Conservation (phyloP, 2,113 vertebrate species). For the Laterallus jamaicensis region DNA sequence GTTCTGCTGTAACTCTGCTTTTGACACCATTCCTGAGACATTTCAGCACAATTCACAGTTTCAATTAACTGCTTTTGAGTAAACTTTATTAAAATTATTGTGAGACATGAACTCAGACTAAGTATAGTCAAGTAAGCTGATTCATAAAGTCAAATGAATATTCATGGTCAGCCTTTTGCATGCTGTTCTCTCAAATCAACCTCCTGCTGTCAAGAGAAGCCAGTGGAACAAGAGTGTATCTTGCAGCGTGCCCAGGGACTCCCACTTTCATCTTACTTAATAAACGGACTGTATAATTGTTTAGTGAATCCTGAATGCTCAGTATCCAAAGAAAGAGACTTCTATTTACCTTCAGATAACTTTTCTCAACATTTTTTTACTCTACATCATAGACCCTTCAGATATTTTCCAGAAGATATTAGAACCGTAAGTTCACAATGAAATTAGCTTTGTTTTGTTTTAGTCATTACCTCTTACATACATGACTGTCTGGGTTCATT, state of each 20-base stretch:
- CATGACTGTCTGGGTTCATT: rapidly evolving
- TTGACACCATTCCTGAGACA: neutral
- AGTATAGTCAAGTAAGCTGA: neutral
- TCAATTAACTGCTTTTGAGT: neutral
- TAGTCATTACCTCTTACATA: neutral
- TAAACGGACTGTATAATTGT: neutral
- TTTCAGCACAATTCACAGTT: neutral
- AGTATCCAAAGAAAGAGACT: neutral
- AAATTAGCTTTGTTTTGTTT: neutral
- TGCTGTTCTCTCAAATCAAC: neutral
- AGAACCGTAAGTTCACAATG: neutral
- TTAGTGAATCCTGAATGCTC: neutral
- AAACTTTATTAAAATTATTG: neutral
- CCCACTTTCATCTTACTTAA: neutral
- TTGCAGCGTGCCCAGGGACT: neutral
- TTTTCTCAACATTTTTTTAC: neutral
- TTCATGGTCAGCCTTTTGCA: neutral
- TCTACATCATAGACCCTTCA: neutral
- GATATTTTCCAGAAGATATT: neutral
- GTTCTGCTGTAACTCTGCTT: neutral
- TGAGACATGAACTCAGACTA: neutral
- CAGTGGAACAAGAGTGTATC: neutral
- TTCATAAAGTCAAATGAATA: conserved; percentile 46
- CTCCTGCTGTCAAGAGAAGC: neutral
- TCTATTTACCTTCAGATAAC: neutral